phyloP scores from a whole-genome alignment of 2,888 invertebrate genomes.

The Hololepta plana region DNA sequence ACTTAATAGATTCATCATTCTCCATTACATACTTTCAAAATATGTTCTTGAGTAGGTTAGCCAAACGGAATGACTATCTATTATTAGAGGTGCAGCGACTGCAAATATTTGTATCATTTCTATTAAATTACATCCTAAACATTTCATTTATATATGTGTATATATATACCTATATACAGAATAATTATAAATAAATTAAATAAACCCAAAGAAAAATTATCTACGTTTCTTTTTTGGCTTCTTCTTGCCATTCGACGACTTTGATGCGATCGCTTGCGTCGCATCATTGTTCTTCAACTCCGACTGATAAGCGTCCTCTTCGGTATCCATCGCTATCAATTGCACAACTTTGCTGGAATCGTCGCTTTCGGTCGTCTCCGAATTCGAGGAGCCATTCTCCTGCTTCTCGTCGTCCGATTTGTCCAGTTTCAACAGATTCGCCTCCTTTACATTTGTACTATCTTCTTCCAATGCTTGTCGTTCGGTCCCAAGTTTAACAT shows the following conservation, averaged over 20 bases:
- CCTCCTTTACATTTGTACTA: slow-evolving; percentile 3
- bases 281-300: slow-evolving; percentile 19
- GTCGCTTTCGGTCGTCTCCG: slow-evolving; percentile 40
- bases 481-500: neutral
- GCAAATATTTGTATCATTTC: too few species aligned
- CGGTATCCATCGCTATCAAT: slow-evolving; percentile 27
- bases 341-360: slow-evolving; percentile 24
- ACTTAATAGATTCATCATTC: too few species aligned
- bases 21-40: too few species aligned
- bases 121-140: too few species aligned
- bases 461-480: neutral
- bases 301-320: slow-evolving; percentile 16
- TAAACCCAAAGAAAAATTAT: slow-evolving; percentile 18
- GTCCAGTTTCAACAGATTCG: slow-evolving; percentile 6
- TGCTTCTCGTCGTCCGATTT: slow-evolving; percentile 35
- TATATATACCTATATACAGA: neutral
- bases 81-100: too few species aligned
- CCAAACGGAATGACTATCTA: too few species aligned
- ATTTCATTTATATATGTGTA: slow-evolving; percentile 2
- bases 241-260: slow-evolving; percentile 19
- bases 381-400: slow-evolving; percentile 20
- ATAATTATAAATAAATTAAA: slow-evolving; percentile 1
- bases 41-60: too few species aligned
- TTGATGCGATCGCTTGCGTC: too few species aligned
- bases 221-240: slow-evolving; percentile 44